Base-by-base conservation (phyloP, 2,888 invertebrate species). In the Pherbina coryleti region DNA sequence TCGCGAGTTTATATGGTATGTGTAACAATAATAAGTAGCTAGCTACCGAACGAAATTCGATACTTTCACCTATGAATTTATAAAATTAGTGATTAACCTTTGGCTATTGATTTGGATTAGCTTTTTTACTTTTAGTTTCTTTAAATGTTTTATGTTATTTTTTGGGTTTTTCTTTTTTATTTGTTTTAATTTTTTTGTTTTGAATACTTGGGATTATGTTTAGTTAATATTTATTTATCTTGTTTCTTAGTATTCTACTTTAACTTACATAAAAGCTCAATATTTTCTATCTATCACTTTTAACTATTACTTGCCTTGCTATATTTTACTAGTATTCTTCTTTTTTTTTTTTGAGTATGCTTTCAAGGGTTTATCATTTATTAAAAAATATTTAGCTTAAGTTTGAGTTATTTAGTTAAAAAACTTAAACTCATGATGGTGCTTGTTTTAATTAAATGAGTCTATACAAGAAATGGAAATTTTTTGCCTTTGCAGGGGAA, bases 1-100 rank as follows among this genome's bases (percentile, higher is more conserved):
- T 92, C 94, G 96, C 85, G 98, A 98, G 91, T 99, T 99, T 91
- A 99, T 99, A 90, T 99, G 99, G 99, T 97, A 90, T 92, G 93
- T 60, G 75, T 74, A 80, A 70, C 44, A 17, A 5, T 31, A 11
- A 14, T 5, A 57, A 60, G 2, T 17, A 57, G 25, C 22, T 44
- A 60, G 7, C 5, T 51, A 64, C n/a, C 25, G 19, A 70, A 55
- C 28, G 25, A 37, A 17, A 73, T 53, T 25, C 37, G 31, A 37
- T 60, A 55, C 55, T 69, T 51, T 22, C 14, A 70, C 74, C 64
- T 60, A 80, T 75, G 37, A 57, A 72, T 25, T 66, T 37, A 73
- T 70, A 70, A 78, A 71, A 73, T 57, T 70, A 81, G 83, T 83
- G 79, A 82, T 81, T 82, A 83, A 83, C 82, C 83, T 79, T 81